These are phyloP conservation scores for Tenodera sinensis DNA, from an alignment of 2,888 invertebrate species.

Conservation along the genomic window DNA sequence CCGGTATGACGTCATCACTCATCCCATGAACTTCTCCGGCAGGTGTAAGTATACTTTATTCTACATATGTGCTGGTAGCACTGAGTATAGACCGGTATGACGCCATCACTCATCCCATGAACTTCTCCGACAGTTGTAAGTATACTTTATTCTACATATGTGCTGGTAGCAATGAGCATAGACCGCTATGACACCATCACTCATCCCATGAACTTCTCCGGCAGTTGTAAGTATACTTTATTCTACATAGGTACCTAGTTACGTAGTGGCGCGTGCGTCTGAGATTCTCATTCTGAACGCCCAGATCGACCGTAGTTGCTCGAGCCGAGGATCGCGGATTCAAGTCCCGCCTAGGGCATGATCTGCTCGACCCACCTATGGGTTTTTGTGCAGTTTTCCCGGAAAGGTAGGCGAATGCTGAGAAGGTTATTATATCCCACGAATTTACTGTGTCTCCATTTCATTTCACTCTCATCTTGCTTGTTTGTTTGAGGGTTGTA, in stretches of 20 bases:
- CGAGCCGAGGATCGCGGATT: too few relatives aligned
- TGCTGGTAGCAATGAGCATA: slow-evolving; percentile 85
- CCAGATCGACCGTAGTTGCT: too few relatives aligned
- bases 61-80: slow-evolving; percentile 88
- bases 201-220: slow-evolving; percentile 92
- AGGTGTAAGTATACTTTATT: slow-evolving; percentile 85
- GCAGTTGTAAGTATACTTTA: slow-evolving; percentile 82
- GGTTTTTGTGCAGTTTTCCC: too few relatives aligned
- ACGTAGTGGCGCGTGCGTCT: too few relatives aligned
- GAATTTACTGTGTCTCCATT: too few relatives aligned
- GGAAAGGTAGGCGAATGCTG: too few relatives aligned
- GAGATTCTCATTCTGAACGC: too few relatives aligned
- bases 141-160: slow-evolving; percentile 81
- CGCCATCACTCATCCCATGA: slow-evolving; percentile 92
- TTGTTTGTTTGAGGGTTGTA: too few relatives aligned
- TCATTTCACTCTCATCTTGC: too few relatives aligned
- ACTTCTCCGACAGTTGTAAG: slow-evolving; percentile 92
- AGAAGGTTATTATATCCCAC: too few relatives aligned
- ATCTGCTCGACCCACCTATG: too few relatives aligned
- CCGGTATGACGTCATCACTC: slow-evolving; percentile 88
- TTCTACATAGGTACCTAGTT: slow-evolving; percentile 90
- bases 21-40: slow-evolving; percentile 92
- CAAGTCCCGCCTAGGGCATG: too few relatives aligned
- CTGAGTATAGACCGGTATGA: slow-evolving; percentile 90
- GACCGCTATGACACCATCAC: slow-evolving; percentile 92